Percentiles rank a stretch among this genome's conserved stretches.
Evolutionary conservation across 2,113 vertebrate species (phyloP).

Genomic region (Erythrolamprus reginae): DNA sequence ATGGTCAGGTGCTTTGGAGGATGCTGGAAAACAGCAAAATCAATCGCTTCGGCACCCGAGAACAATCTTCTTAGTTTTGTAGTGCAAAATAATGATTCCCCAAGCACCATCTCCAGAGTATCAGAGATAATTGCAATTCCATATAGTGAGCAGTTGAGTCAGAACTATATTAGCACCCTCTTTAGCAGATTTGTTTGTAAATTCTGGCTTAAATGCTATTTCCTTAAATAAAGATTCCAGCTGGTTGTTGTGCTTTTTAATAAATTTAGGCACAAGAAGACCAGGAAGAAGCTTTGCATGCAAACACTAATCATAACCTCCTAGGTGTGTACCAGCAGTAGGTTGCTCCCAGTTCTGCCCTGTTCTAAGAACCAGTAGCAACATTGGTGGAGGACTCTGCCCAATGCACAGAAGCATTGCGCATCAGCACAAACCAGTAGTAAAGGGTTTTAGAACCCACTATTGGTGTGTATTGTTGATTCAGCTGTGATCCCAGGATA

Average conservation of each 20-base stretch:
- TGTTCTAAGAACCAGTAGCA: too few species aligned
- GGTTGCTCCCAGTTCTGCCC: too few species aligned
- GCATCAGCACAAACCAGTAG: too few species aligned
- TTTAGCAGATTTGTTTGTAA: constrained; percentile 56
- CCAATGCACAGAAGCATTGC: too few species aligned
- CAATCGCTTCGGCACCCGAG: constrained; percentile 51
- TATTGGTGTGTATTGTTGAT: not conserved
- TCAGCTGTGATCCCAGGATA: not conserved
- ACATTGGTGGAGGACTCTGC: too few species aligned
- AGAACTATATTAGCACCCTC: constrained; percentile 54
- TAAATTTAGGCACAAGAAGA: not conserved
- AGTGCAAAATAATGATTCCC: constrained; percentile 45
- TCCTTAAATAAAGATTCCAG: constrained; percentile 31
- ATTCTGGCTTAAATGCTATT: constrained; percentile 48
- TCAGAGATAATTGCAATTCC: constrained; percentile 49
- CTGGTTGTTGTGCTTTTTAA: not conserved
- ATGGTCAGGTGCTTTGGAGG: constrained; percentile 54
- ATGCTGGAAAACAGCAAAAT: constrained; percentile 60
- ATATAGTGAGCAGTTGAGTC: constrained; percentile 44
- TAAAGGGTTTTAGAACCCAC: too few species aligned
- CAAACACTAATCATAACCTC: not conserved
- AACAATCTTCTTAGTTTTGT: constrained; percentile 56
- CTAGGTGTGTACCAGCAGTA: not conserved
- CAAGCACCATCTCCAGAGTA: constrained; percentile 40
- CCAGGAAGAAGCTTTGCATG: not conserved